Percentiles rank a stretch among this genome's conserved stretches.
Evolutionary conservation across 2,113 vertebrate genomes (phyloP).

Genomic region (Anhinga rufa): DNA sequence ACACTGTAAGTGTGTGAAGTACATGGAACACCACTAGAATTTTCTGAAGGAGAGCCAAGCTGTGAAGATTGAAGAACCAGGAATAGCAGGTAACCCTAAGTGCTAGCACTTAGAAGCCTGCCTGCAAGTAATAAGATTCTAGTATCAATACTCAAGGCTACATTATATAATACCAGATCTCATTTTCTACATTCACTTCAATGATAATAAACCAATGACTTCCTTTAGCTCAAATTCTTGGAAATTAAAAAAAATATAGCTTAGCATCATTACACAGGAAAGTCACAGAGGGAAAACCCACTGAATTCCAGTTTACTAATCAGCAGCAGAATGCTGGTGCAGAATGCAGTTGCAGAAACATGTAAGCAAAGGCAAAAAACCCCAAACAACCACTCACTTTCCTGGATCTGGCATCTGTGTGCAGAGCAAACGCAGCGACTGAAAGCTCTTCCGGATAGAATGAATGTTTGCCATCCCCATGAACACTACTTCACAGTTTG

Average conservation of each 20-base stretch:
- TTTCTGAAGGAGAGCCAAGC: neutral
- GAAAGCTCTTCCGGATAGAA: conserved; percentile 98
- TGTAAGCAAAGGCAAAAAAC: neutral
- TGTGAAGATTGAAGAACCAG: neutral
- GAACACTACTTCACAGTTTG: conserved; percentile 97
- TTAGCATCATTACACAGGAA: neutral
- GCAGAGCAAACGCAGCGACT: conserved; percentile 92
- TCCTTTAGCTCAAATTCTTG: neutral
- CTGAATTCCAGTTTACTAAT: neutral
- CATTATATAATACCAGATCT: neutral
- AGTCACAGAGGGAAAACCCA: neutral
- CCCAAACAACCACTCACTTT: conserved; percentile 81
- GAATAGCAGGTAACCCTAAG: neutral
- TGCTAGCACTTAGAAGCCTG: neutral
- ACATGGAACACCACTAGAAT: neutral
- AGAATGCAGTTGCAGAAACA: neutral
- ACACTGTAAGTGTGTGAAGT: neutral
- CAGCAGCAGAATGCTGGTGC: neutral
- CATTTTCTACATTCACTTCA: neutral
- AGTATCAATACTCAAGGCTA: neutral
- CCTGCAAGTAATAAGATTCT: neutral
- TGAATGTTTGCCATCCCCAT: conserved; percentile 99
- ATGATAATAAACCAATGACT: neutral
- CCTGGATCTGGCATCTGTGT: conserved; percentile 96
- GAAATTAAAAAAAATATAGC: neutral